These are phyloP conservation scores for Trichogramma pretiosum DNA, from an alignment of 1,140 invertebrate species.

Conservation along the genomic window DNA sequence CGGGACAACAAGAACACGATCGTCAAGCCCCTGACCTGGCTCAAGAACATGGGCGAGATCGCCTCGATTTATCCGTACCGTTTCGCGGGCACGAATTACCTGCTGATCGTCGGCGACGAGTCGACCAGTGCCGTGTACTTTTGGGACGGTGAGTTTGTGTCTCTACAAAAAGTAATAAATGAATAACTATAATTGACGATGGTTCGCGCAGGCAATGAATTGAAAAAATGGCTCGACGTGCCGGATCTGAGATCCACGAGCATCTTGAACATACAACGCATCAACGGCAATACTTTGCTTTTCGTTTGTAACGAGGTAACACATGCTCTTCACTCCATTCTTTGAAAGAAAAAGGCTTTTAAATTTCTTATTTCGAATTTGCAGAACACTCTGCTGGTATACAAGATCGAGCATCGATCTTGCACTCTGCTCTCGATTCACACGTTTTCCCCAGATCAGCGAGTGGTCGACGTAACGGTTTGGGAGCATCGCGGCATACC, in stretches of 20 bases:
- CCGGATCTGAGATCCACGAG: slow-evolving; percentile 15
- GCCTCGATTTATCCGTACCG: slow-evolving; percentile 21
- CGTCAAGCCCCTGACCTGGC: neutral
- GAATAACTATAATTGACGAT: neutral
- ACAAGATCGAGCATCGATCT: neutral
- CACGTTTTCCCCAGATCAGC: neutral
- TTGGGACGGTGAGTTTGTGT: slow-evolving; percentile 25
- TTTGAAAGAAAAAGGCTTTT: no score
- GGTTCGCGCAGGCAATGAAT: slow-evolving; percentile 20
- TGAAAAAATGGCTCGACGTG: slow-evolving; percentile 23
- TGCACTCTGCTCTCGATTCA: neutral
- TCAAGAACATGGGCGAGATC: neutral
- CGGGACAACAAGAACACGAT: neutral
- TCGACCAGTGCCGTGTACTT: slow-evolving; percentile 21
- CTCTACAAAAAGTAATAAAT: neutral
- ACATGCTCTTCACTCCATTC: neutral
- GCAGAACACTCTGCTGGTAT: neutral
- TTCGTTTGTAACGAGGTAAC: slow-evolving; percentile 13
- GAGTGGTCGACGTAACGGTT: neutral
- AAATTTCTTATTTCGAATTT: neutral
- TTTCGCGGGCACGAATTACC: slow-evolving; percentile 15
- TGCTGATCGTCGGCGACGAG: slow-evolving; percentile 15
- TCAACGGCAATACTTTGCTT: slow-evolving; percentile 24
- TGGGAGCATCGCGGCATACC: neutral
- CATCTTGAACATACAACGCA: slow-evolving; percentile 15